Evolutionary conservation across 1,140 invertebrate genomes (phyloP).

Genomic region (Ptiloglossa arizonensis): DNA sequence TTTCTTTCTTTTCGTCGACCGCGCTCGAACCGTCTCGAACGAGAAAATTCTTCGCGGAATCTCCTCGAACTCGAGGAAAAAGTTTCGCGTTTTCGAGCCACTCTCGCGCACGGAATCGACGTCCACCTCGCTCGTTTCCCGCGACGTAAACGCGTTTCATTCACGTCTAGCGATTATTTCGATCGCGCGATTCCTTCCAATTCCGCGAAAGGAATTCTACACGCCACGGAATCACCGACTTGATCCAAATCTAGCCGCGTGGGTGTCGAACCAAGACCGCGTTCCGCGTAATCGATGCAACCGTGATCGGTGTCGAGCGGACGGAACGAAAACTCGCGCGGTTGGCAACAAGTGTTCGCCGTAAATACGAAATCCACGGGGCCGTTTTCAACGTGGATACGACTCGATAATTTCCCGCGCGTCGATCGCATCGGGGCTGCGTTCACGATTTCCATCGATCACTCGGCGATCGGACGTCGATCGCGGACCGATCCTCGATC

Average conservation of each 20-base stretch:
- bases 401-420: slow-evolving; percentile 23
- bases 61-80: no score
- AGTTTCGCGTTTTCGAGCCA: no score
- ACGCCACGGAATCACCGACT: neutral
- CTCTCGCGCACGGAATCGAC: no score
- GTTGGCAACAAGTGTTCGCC: slow-evolving; percentile 7
- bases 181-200: neutral
- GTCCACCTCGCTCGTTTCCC: no score
- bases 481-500: slow-evolving; percentile 58
- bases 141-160: no score
- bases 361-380: neutral
- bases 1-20: no score
- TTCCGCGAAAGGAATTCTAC: neutral
- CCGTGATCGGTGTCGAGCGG: neutral
- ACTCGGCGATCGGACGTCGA: slow-evolving; percentile 52
- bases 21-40: no score
- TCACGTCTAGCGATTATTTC: neutral
- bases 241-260: neutral
- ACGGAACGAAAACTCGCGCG: neutral
- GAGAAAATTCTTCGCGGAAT: no score
- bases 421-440: slow-evolving; percentile 21
- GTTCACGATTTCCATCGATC: slow-evolving; percentile 64
- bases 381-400: neutral
- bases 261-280: neutral
- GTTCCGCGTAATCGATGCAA: neutral